Base-by-base conservation (phyloP, 2,797 vertebrate genomes). In the Zalophus californianus region DNA sequence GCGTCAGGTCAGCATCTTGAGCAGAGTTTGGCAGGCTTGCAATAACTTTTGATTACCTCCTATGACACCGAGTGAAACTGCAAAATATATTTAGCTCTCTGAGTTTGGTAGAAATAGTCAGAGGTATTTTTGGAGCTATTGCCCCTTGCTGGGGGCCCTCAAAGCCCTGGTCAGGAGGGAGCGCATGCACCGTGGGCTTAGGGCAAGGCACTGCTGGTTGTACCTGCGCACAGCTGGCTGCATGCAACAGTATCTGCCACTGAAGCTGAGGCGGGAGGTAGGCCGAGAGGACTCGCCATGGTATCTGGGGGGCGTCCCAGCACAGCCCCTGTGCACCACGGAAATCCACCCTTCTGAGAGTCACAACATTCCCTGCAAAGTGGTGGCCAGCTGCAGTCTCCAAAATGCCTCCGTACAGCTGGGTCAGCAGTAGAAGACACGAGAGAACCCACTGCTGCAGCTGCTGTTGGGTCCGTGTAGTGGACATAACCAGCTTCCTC, bases 261-360 rank as follows among this genome's bases (percentile, higher is more conserved):
- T 44, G 38, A n/a, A 73, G 75, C 72, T 54, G 4, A 48, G 75
- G 73, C 32, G 7, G 21, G 12, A 44, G 27, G 12, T 29, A 5
- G 18, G 21, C 7, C 1, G 5, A 41, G 32, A 23, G 38, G 78
- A 29, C 64, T 54, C 3, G 4, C 60, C 9, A 0, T 15, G 25
- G 44, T 3, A 16, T 2, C 14, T 5, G 38, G 23, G 60, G 58
- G 29, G 25, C 0, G 2, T 5, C 56, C 38, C 54, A 27, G 2
- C 7, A 3, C 14, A 29, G 8, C 1, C 32, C 20, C 14, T 0
- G 1, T 21, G 29, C 1, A 62, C 2, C 6, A 2, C 11, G 32
- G 32, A 66, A 12, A 70, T 70, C 44, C 21, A 9, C 11, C 29
- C 29, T 4, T 13, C 10, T 15, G 7, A 64, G 64, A 8, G 0